These are phyloP conservation scores for Lepidurus arcticus DNA, from an alignment of 1,140 invertebrate genomes.

Conservation along the genomic window DNA sequence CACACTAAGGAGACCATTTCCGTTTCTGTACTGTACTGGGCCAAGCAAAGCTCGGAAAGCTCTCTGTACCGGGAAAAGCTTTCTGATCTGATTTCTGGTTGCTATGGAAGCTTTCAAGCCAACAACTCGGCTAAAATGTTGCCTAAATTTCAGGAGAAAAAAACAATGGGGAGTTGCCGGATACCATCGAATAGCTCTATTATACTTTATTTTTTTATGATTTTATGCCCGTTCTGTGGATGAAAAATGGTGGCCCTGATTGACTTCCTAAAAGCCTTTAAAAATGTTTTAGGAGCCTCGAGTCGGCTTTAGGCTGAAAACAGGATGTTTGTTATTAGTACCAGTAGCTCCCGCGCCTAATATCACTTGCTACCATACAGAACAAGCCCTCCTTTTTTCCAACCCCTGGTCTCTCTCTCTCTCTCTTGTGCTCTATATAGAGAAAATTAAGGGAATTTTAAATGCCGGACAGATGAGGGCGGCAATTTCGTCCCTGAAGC, in stretches of 20 bases:
- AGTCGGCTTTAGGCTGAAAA: neutral
- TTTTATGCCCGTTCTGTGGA: no score
- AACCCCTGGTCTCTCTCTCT: neutral
- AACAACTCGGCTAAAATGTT: neutral
- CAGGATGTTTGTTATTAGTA: conserved; percentile 18
- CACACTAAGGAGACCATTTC: neutral
- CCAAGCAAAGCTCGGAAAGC: neutral
- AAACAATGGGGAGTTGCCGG: no score
- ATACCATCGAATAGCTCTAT: no score
- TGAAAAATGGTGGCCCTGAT: neutral
- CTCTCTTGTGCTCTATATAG: neutral
- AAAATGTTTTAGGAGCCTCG: neutral
- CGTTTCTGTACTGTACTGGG: neutral
- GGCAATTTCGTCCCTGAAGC: neutral
- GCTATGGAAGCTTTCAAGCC: neutral
- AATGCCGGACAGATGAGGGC: neutral
- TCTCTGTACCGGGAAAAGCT: neutral
- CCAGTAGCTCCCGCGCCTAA: conserved; percentile 20
- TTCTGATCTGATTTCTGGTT: neutral
- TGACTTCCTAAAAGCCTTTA: neutral
- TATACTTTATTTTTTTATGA: no score
- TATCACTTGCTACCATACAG: neutral
- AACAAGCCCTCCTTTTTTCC: neutral
- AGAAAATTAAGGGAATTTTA: conserved; percentile 3
- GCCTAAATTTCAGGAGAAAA: no score